Conservation (phyloP, 2,888 invertebrate genomes). For the Xestoiulus laeticollis region DNA sequence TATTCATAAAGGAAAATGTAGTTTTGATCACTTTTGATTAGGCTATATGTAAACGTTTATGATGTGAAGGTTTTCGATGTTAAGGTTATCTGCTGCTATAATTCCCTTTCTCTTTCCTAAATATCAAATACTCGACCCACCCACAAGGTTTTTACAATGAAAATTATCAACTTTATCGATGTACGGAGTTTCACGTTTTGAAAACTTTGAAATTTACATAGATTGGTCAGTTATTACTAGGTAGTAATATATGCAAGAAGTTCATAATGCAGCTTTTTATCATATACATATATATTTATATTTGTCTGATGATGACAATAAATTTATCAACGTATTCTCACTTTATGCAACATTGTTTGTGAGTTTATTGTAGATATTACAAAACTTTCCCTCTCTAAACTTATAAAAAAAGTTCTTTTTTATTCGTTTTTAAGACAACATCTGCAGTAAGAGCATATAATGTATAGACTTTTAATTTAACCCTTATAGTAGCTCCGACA, state of each 20-base stretch:
- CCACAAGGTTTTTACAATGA: not conserved
- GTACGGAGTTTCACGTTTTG: not conserved
- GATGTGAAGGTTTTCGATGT: not conserved
- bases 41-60: not conserved
- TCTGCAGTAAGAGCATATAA: too few relatives aligned
- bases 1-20: not conserved
- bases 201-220: not conserved
- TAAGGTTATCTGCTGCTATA: not conserved
- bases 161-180: not conserved
- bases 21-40: not conserved
- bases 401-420: too few relatives aligned
- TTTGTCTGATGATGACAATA: not conserved
- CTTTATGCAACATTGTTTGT: not conserved
- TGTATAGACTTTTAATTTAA: too few relatives aligned
- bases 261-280: conserved; percentile 11
- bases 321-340: conserved; percentile 12
- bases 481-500: too few relatives aligned
- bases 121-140: not conserved
- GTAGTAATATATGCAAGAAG: not conserved
- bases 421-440: too few relatives aligned
- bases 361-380: not conserved
- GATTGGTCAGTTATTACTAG: not conserved
- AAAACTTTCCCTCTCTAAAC: too few relatives aligned
- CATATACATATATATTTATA: not conserved
- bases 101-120: not conserved